Evolutionary conservation across 2,888 invertebrate genomes (phyloP), one percentile per base, ranked within the genome.

Genomic region (Hemithea aestivaria): DNA sequence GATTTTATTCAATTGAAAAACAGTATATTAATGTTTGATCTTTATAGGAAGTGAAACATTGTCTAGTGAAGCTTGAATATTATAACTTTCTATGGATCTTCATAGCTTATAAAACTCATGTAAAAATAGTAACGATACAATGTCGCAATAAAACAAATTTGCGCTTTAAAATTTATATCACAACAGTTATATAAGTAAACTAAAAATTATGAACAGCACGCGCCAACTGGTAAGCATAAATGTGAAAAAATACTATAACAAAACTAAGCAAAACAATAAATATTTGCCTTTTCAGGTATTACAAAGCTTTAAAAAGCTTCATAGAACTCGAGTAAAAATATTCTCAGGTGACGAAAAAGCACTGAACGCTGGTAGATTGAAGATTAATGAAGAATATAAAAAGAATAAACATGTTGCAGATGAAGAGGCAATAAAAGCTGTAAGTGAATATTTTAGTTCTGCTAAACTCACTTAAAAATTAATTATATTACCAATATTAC

Each of bases 311-410:
- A 95, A 94, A 74, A 89, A 84, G 38, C 76, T 95, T 5, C 95
- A 95, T 62, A 89, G 89, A 54, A 91, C 94, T 0, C 84, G 94
- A 35, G 66, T 90, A 53, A 77, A 74, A 42, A 90, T 93, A 9
- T 95, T 95, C 70, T 66, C 85, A 35, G 93, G 90, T 7, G 95
- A 95, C 67, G 58, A 75, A 7, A 69, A 63, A 42, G 92, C 94
- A 0, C 73, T 94, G 25, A 59, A 66, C 43, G 91, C 90, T 48
- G 90, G 90, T 1, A 88, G 94, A 57, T 54, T 78, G n/a, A 91
- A 90, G 81, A 94, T 96, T 42, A 95, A 95, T 72, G 90, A 91
- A 31, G 92, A 92, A 62, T 96, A 90, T 72, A 88, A 74, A 48
- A 93, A 93, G 69, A 90, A 93, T 66, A 91, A 89, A 65, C 60